Evolutionary conservation across 1,140 invertebrate species (phyloP), one percentile per base, ranked within the genome.

Genomic region (Drosophila lini): DNA sequence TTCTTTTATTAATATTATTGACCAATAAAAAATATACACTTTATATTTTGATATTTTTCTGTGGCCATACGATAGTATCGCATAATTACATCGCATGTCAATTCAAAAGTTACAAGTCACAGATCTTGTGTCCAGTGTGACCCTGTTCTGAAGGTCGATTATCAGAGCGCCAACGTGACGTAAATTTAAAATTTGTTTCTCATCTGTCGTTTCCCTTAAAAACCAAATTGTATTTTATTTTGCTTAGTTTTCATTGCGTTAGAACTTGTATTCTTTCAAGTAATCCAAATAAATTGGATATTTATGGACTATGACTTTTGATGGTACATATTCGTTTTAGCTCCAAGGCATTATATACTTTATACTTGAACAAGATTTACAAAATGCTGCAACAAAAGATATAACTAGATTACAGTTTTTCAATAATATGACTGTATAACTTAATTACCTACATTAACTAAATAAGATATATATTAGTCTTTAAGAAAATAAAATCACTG

Each of bases 201-300:
- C 1, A 15, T 8, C 11, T 25, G 1, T 3, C 13, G 5, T 7
- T 0, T 1, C 1, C 5, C 5, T 28, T 0, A 28, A 28, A 5
- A 28, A 28, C 25, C 5, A 28, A 9, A 5, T 42, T 42, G 9
- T 10, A 6, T 3, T 22, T 9, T 25, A 9, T 9, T 0, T 47
- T 47, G 1, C 22, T 25, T 25, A 25, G 22, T 25, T 15, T 15
- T 1, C 0, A 5, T 25, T 47, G 3, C 5, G 15, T 15, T 25
- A 13, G 25, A 45, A 13, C 13, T 45, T 11, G 3, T 0, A 22
- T 2, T 11, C 6, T 0, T 11, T 5, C 11, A 10, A 44, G 19
- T 1, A 2, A 19, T 42, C 8, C 1, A 19, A 5, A 11, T 19
- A 40, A n/a, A 40, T 40, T 40, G 6, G 4, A 36, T 36, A 13